Base-by-base conservation (phyloP, 2,888 invertebrate genomes). In the Erebia palarica region DNA sequence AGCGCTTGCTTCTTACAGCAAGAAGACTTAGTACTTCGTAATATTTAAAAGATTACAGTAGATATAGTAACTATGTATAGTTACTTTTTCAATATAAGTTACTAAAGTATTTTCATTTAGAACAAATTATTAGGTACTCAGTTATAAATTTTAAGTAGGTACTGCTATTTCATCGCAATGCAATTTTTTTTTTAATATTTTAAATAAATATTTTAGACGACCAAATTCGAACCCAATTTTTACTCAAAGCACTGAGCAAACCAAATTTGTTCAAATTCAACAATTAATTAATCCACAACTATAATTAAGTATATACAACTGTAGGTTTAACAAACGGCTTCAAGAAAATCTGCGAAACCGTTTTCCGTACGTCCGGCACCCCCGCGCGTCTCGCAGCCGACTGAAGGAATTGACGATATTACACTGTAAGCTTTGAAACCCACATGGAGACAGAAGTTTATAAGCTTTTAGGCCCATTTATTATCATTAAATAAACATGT, bases 311-410 rank as follows among this genome's bases (percentile, higher is more conserved):
- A 49, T 14, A 13, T 13, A 14, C n/a, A 59, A n/a, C 16, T 16
- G 16, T 42, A 36, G 11, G 21, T 9, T 13, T 44, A 16, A 18
- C 4, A 44, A 10, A 27, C 18, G 3, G 21, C 13, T 51, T 51
- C n/a, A 36, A 16, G n/a, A 53, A 21, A 51, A 65, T 18, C 16
- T 13, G 42, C 55, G 55, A 8, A 65, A 53, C 8, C 5, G 14
- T 14, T 42, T 65, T 16, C 11, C 13, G 36, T 53, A 21, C 65
- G 65, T 42, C 65, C 65, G 14, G 13, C 53, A 10, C 36, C 36
- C 42, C 11, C 65, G 63, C 61, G 64, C 65, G 53, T 16, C 42
- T 27, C 16, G 42, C 5, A 55, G 18, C 36, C 16, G 53, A 65
- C 65, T 65, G 55, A 16, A 55, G 65, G 21, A 27, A 49, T 27